phyloP scores from a whole-genome alignment of 1,140 invertebrate genomes.

The Drosophila tristis region DNA sequence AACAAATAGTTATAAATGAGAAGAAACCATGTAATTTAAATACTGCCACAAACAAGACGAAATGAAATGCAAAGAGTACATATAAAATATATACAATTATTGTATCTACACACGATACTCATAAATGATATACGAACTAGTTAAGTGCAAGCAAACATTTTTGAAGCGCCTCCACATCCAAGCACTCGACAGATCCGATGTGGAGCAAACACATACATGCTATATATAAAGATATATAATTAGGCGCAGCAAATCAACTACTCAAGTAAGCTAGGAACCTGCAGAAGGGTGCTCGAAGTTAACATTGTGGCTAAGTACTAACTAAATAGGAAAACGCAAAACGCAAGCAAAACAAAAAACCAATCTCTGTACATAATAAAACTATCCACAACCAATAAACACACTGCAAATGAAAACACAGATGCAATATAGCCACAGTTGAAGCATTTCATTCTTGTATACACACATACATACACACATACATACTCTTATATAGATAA shows the following conservation, averaged over 20 bases:
- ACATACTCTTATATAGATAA: constrained; percentile 17
- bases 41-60: constrained; percentile 80
- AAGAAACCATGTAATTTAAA: constrained; percentile 73
- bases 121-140: constrained; percentile 50
- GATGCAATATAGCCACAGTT: constrained; percentile 24
- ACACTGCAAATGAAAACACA: constrained; percentile 35
- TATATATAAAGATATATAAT: too few species aligned
- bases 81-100: constrained; percentile 45
- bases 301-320: constrained; percentile 82
- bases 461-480: constrained; percentile 6
- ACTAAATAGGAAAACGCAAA: constrained; percentile 49
- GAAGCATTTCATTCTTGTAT: constrained; percentile 32
- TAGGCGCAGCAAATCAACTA: constrained; percentile 34
- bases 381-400: constrained; percentile 34
- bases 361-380: constrained; percentile 47
- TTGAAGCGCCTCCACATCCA: constrained; percentile 16
- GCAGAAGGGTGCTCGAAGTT: constrained; percentile 81
- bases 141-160: constrained; percentile 42
- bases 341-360: constrained; percentile 7
- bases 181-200: constrained; percentile 1
- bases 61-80: constrained; percentile 58
- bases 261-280: constrained; percentile 61
- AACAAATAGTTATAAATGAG: constrained; percentile 31
- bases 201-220: neutral
- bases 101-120: constrained; percentile 44